Percentiles rank a stretch among this genome's conserved stretches.
Conservation (phyloP, 2,113 vertebrate genomes). For the Condylura cristata region DNA sequence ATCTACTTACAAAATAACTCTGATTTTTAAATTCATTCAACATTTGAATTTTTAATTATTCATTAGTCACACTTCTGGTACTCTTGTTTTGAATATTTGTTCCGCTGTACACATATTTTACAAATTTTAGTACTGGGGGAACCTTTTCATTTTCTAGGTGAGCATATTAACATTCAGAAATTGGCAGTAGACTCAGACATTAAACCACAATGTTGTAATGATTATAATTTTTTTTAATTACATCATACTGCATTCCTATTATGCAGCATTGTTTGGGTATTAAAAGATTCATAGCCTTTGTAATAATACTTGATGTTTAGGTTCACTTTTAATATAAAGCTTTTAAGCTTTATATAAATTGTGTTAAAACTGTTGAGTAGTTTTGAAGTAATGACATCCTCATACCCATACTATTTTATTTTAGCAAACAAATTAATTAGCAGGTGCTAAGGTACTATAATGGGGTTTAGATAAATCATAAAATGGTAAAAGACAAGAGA, state of each 20-base stretch:
- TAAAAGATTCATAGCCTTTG: not conserved
- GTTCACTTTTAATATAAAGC: conserved; percentile 2
- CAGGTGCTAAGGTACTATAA: not conserved
- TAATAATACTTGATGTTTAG: conserved; percentile 21
- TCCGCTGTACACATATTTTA: not conserved
- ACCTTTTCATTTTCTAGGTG: conserved; percentile 43
- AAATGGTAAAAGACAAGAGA: not conserved
- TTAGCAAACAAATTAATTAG: conserved; percentile 29
- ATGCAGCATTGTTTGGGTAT: not conserved
- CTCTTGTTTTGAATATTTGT: not conserved
- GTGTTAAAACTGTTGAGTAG: conserved; percentile 12
- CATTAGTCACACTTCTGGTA: not conserved
- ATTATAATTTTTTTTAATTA: conserved; percentile 49
- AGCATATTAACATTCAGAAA: conserved; percentile 29
- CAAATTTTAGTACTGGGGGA: conserved; percentile 22
- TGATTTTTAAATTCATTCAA: conserved; percentile 42
- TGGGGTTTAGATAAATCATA: not conserved
- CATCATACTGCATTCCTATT: not conserved
- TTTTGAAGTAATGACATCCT: conserved; percentile 41
- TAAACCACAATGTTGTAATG: not conserved
- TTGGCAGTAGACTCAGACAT: not conserved
- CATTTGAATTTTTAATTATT: conserved; percentile 42
- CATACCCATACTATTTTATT: not conserved
- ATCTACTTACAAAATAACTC: conserved; percentile 29
- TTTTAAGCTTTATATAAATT: conserved; percentile 44